Conservation (phyloP, 2,113 vertebrate species). For the Anthoscopus minutus region DNA sequence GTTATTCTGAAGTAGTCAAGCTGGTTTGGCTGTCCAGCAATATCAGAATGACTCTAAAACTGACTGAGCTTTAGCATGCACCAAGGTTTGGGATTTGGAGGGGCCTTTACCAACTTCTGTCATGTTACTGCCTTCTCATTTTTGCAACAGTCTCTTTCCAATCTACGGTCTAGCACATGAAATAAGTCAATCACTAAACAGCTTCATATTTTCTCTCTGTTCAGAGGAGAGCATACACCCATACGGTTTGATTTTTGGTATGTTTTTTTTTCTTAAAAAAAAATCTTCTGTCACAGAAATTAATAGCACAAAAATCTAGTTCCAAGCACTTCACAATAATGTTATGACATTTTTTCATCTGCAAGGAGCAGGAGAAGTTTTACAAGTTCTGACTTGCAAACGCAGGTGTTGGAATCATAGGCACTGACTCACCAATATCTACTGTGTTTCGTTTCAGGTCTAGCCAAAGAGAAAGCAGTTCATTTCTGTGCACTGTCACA, state of each 20-base stretch:
- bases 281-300: background rate
- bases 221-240: background rate
- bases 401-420: too few species aligned
- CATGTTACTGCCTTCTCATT: background rate
- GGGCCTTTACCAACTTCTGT: background rate
- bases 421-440: background rate
- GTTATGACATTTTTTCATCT: background rate
- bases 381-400: background rate
- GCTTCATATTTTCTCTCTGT: background rate
- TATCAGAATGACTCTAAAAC: background rate
- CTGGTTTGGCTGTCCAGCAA: background rate
- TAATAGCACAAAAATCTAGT: background rate
- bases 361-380: background rate
- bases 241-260: too few species aligned
- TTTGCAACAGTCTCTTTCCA: background rate
- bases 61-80: background rate
- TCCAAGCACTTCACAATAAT: background rate
- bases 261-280: background rate
- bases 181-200: background rate
- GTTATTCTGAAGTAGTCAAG: background rate
- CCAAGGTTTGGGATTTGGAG: background rate
- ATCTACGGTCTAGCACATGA: background rate
- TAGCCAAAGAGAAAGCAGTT: background rate
- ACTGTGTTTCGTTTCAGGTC: background rate
- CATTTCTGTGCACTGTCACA: background rate